Base-by-base conservation (phyloP, 2,113 vertebrate genomes). In the Oreocharis arfaki region DNA sequence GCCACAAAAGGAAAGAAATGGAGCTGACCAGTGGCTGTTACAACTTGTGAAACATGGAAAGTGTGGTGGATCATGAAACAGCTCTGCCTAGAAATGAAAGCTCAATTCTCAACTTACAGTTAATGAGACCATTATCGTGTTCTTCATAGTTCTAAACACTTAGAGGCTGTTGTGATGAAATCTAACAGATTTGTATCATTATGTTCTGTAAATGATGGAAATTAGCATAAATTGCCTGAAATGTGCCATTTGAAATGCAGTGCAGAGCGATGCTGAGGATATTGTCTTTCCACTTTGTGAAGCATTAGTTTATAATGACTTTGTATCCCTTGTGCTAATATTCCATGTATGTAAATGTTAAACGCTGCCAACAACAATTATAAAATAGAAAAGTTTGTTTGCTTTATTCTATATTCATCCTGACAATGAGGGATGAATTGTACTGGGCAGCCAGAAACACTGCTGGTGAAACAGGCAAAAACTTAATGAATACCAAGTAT, bases 151-250 rank as follows among this genome's bases (percentile, higher is more conserved):
- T 87, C 75, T 57, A 61, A 95, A 84, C 39, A 85, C 61, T 87
- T 67, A 63, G 70, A 94, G 56, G 30, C 20, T 80, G 65, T 77
- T 96, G 81, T 90, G 81, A 46, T 68, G 69, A 76, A 89, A 91
- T 89, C 56, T 59, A 90, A 74, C 61, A 79, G 89, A 85, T 95
- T 95, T 96, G 33, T 89, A 67, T 92, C 63, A 94, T 90, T 91
- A 87, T 52, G 41, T 68, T 93, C 82, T 70, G 42, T 59, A 96
- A 95, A 91, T 94, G 75, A 75, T 65, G 33, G 30, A 96, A 91
- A 96, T 97, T 92, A 96, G 46, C 95, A 97, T 93, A 96, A 89
- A 94, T 82, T 0, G 4, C 71, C 44, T 76, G 83, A 96, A 97
- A 96, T 90, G 52, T 95, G 41, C 56, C 73, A 75, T 96, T 89